Evolutionary conservation across 2,888 invertebrate genomes (phyloP).

Genomic region (Latrodectus elegans): DNA sequence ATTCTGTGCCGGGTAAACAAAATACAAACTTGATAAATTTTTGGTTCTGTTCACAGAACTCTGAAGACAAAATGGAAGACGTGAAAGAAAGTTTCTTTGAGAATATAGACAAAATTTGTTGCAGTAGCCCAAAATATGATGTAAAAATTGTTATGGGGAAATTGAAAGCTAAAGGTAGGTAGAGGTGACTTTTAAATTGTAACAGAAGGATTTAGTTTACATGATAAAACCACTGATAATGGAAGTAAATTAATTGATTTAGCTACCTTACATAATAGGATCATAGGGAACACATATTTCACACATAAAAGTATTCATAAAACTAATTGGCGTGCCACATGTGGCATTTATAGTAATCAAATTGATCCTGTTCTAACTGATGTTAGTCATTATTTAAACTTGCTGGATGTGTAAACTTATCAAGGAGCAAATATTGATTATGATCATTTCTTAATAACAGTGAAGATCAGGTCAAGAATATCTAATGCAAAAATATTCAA

Average conservation of each 20-base stretch:
- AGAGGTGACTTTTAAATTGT: not conserved
- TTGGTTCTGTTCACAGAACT: no score
- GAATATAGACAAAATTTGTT: no score
- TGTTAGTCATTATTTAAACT: not conserved
- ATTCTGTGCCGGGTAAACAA: no score
- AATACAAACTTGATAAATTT: no score
- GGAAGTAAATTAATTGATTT: not conserved
- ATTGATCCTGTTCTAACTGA: constrained; percentile 6
- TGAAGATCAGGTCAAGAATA: not conserved
- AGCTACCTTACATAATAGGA: not conserved
- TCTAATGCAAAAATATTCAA: not conserved
- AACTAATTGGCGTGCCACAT: not conserved
- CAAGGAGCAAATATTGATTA: not conserved
- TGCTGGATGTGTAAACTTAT: not conserved
- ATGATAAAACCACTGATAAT: not conserved
- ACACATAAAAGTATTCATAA: not conserved
- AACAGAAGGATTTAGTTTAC: not conserved
- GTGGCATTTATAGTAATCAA: not conserved
- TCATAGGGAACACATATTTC: not conserved
- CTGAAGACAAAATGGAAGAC: no score
- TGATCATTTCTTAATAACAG: not conserved
- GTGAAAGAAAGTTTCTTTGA: no score
- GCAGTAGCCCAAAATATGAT: not conserved
- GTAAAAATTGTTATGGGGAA: constrained; percentile 5
- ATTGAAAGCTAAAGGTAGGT: not conserved